Conservation (phyloP, 2,113 vertebrate species). For the Saguinus midas region DNA sequence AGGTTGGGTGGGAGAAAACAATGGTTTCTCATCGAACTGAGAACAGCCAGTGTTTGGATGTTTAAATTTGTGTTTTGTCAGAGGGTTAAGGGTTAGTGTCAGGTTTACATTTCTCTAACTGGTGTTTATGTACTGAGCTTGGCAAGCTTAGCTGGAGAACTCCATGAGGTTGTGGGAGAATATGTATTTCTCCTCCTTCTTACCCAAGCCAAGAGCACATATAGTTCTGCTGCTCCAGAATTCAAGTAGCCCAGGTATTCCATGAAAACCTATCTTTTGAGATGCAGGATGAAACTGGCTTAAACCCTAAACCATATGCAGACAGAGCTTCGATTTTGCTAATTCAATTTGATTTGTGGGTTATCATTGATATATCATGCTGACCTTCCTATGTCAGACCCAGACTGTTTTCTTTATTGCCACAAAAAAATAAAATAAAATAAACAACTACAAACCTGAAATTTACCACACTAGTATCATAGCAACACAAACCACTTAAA, state of each 20-base stretch:
- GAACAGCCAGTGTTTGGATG: not conserved
- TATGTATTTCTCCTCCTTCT: not conserved
- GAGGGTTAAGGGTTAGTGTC: not conserved
- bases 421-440: not conserved
- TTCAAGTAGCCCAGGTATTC: not conserved
- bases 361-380: not conserved
- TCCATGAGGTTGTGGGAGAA: not conserved
- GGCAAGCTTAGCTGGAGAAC: not conserved
- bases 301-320: not conserved
- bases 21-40: not conserved
- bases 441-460: not conserved
- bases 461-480: not conserved
- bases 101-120: conserved; percentile 6
- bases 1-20: not conserved
- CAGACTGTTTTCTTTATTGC: not conserved
- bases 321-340: not conserved
- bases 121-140: conserved; percentile 1
- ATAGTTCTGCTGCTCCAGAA: not conserved
- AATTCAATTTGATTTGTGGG: not conserved
- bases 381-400: not conserved
- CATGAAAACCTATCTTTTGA: not conserved
- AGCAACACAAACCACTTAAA: conserved; percentile 4
- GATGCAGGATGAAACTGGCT: not conserved
- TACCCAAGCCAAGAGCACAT: not conserved
- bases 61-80: conserved; percentile 18